Base-by-base conservation (phyloP, 1,140 invertebrate genomes). In the Oreohelix idahoensis region DNA sequence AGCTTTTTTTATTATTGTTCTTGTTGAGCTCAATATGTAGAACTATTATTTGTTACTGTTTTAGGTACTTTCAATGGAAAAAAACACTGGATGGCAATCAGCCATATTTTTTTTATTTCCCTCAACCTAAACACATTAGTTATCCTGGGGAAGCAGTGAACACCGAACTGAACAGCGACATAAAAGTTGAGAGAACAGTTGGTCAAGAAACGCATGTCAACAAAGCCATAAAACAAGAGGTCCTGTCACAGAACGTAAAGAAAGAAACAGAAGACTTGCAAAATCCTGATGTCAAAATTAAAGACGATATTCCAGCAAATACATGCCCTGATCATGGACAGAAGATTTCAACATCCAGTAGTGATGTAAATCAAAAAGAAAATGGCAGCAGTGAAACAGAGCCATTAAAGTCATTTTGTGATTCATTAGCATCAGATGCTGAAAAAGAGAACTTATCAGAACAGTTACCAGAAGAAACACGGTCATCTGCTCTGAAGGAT, bases 21-120 rank as follows among this genome's bases (percentile, higher is more conserved):
- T n/a, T n/a, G n/a, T n/a, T n/a, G n/a, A n/a, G n/a, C n/a, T n/a
- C n/a, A n/a, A n/a, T n/a, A n/a, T n/a, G n/a, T n/a, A n/a, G n/a
- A n/a, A n/a, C n/a, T n/a, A n/a, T n/a, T n/a, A n/a, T n/a, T n/a
- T n/a, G n/a, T n/a, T 71, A 66, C 45, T 81, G 38, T 86, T 89
- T 38, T 58, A 93, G 92, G 2, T 97, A 96, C 90, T 97, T 96
- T 92, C 96, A 97, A 93, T 97, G 96, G 96, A 95, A 97, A 91
- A 95, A 95, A 23, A 88, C 84, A 10, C 89, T 91, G 88, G 89
- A 86, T 0, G 91, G 90, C 39, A 97, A 96, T 89, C 95, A 96
- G 90, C 95, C 96, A 0, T 97, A 96, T 92, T 95, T 95, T 83
- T 95, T 97, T 83, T 96, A 96, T 92, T 93, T 94, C 74, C 93